phyloP scores from a whole-genome alignment of 2,797 vertebrate genomes.

The Remorina albescens region DNA sequence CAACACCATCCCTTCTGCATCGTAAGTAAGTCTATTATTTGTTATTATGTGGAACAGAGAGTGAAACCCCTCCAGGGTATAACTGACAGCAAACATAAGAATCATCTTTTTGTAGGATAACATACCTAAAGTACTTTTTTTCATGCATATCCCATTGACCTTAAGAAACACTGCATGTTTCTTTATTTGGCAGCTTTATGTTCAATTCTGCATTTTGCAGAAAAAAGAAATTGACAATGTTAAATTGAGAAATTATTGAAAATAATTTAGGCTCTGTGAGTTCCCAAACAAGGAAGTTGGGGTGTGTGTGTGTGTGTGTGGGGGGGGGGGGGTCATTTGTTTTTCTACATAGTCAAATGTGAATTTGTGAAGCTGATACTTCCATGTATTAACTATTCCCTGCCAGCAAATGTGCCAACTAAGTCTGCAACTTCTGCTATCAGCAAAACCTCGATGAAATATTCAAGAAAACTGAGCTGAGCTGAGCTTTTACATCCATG shows the following conservation, averaged over 20 bases:
- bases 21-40: neutral
- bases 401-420: conserved; percentile 13
- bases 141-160: neutral
- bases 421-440: conserved; percentile 38
- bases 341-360: conserved; percentile 4
- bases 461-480: conserved; percentile 54
- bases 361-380: conserved; percentile 11
- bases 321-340: neutral
- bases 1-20: neutral
- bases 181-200: neutral
- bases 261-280: neutral
- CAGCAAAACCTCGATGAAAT: conserved; percentile 57
- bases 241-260: neutral
- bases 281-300: conserved; percentile 1
- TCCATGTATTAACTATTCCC: conserved; percentile 6
- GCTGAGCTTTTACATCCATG: conserved; percentile 45
- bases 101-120: neutral
- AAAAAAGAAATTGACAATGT: neutral
- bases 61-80: neutral
- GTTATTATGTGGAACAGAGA: neutral
- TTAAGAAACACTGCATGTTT: neutral
- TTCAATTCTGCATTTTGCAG: neutral
- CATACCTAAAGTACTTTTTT: neutral
- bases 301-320: no score
- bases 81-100: neutral